phyloP scores from a whole-genome alignment of 2,797 vertebrate genomes.

The Sebastolobus alascanus region DNA sequence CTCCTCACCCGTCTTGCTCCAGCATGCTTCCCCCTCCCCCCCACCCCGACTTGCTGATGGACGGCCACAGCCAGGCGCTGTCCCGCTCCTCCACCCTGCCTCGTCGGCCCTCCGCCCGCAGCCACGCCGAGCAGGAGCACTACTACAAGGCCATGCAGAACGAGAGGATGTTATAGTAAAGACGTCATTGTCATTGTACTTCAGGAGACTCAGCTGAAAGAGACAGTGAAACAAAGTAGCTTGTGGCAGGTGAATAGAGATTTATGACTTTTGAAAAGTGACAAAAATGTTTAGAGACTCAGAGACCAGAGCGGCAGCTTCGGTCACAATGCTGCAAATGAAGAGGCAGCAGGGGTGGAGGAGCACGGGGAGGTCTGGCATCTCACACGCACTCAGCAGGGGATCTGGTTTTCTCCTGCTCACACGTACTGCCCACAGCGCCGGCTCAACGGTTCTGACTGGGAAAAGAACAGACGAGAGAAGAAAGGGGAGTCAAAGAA shows the following conservation, averaged over 20 bases:
- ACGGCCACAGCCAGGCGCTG: conserved; percentile 75
- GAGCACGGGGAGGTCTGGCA: conserved; percentile 46
- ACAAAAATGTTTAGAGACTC: conserved; percentile 42
- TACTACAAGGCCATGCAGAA: conserved; percentile 94
- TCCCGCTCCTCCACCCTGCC: conserved; percentile 90
- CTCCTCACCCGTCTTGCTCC: conserved; percentile 80
- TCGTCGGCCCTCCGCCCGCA: conserved; percentile 84
- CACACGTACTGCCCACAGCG: conserved; percentile 41
- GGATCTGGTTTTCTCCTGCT: conserved; percentile 37
- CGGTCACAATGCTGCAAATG: conserved; percentile 24
- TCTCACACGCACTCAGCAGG: conserved; percentile 55
- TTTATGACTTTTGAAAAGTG: conserved; percentile 50
- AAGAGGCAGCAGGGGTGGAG: conserved; percentile 18
- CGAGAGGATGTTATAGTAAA: conserved; percentile 79
- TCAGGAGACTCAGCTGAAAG: conserved; percentile 24
- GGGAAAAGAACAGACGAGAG: conserved; percentile 45
- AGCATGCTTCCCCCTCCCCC: conserved; percentile 79
- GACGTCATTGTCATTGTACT: conserved; percentile 36
- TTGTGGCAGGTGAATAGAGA: conserved; percentile 33
- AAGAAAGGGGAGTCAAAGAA: conserved; percentile 32
- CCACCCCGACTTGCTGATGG: conserved; percentile 84
- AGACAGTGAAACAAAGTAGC: conserved; percentile 30
- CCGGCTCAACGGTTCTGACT: conserved; percentile 26
- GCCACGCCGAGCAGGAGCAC: conserved; percentile 86
- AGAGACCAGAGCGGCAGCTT: conserved; percentile 29